Evolutionary conservation across 2,113 vertebrate genomes (phyloP).

Genomic region (Synodontis membranacea): DNA sequence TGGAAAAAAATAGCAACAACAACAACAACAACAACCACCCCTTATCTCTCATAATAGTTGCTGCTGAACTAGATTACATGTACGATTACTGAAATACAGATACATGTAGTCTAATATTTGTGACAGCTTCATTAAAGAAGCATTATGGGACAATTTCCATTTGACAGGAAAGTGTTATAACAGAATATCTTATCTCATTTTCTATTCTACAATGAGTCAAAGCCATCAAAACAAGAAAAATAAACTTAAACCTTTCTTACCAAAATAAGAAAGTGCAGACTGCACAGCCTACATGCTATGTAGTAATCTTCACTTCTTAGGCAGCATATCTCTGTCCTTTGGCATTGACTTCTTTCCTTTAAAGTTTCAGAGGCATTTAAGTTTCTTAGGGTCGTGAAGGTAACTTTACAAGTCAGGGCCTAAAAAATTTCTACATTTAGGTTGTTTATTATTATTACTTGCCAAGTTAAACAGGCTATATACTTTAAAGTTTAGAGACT

Average conservation of each 20-base stretch:
- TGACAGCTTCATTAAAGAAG: slow-evolving; percentile 53
- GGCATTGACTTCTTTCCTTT: slow-evolving; percentile 18
- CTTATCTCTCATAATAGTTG: neutral
- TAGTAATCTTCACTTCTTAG: slow-evolving; percentile 25
- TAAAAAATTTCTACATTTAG: slow-evolving; percentile 40
- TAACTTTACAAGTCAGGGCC: slow-evolving; percentile 29
- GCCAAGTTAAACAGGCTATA: slow-evolving; percentile 9
- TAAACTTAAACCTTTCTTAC: slow-evolving; percentile 28
- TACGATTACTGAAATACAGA: slow-evolving; percentile 37
- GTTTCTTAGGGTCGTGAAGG: slow-evolving; percentile 19
- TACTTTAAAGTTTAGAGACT: neutral
- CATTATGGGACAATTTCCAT: slow-evolving; percentile 32
- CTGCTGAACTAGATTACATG: slow-evolving; percentile 15
- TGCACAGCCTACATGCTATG: slow-evolving; percentile 7
- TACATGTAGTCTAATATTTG: slow-evolving; percentile 41
- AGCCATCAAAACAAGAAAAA: slow-evolving; percentile 27
- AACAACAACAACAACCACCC: slow-evolving; percentile 42
- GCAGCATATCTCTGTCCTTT: slow-evolving; percentile 28
- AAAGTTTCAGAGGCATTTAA: slow-evolving; percentile 26
- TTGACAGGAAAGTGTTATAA: slow-evolving; percentile 37
- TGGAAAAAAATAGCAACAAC: slow-evolving; percentile 27
- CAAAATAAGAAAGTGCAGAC: slow-evolving; percentile 12
- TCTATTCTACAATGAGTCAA: neutral
- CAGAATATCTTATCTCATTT: slow-evolving; percentile 40
- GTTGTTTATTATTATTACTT: slow-evolving; percentile 12